Percentiles rank a stretch among this genome's conserved stretches.
Evolutionary conservation across 2,113 vertebrate genomes (phyloP).

Genomic region (Eurypyga helias): DNA sequence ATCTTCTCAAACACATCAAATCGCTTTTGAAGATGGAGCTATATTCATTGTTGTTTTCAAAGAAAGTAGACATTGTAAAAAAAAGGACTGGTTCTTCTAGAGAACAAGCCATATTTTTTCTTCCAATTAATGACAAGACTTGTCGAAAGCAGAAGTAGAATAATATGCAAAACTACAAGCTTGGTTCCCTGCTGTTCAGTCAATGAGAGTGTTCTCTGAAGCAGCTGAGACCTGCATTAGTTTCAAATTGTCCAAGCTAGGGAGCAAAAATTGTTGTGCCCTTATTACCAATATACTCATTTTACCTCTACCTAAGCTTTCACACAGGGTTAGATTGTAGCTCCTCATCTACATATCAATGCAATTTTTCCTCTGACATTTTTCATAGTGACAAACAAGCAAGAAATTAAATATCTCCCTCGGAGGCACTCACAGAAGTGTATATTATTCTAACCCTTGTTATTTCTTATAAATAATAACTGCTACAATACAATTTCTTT

Average conservation of each 20-base stretch:
- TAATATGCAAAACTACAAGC: slow-evolving; percentile 10
- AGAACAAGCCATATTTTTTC: neutral
- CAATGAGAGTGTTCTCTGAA: neutral
- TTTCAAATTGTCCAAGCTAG: slow-evolving; percentile 12
- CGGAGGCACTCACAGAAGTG: accelerated
- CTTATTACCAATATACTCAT: neutral
- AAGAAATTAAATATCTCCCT: neutral
- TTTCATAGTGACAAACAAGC: neutral
- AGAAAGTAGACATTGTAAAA: neutral
- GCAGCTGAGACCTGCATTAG: neutral
- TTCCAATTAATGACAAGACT: slow-evolving; percentile 39
- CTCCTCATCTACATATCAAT: neutral
- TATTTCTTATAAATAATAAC: neutral
- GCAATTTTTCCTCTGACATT: neutral
- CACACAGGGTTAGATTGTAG: neutral
- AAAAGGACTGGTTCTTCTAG: neutral
- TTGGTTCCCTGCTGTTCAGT: slow-evolving; percentile 8
- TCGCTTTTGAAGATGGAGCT: neutral
- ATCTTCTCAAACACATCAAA: neutral
- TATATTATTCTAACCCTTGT: neutral
- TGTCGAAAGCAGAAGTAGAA: slow-evolving; percentile 22
- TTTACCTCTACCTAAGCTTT: neutral
- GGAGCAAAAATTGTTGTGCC: neutral
- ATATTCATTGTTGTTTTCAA: neutral
- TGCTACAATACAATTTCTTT: neutral